Base-by-base conservation (phyloP, 1,140 invertebrate genomes). In the Trigoniulus corallinus region DNA sequence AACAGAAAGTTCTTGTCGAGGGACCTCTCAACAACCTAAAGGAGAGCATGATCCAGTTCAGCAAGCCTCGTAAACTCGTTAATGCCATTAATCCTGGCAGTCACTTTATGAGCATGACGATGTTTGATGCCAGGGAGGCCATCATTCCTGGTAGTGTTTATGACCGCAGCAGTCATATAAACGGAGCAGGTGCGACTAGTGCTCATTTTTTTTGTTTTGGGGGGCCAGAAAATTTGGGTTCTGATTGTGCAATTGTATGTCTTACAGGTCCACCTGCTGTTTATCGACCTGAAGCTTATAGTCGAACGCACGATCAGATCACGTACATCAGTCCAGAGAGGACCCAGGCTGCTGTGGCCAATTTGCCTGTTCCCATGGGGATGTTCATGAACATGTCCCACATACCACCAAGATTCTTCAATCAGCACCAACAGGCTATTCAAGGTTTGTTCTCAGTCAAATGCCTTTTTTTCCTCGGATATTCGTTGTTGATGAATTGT, bases 11-110 rank as follows among this genome's bases (percentile, higher is more conserved):
- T 26, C 70, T 99, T 2, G 94, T 98, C 0, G 96, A 99, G 71
- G 96, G 96, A 1, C 93, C 95, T 0, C 68, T 99, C 10, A 97
- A 89, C 53, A 98, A 98, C 68, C 70, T 99, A 1, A 97, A 97
- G 64, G 89, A 97, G 63, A 93, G 88, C 0, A 77, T 89, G 62
- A 94, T 98, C 43, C 91, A 94, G 63, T 95, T 99, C 64, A 86
- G 89, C 7, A 98, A 97, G 67, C 93, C 94, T 4, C 91, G 93
- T 64, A 92, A 94, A 63, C 71, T 98, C 25, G 78, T 93, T 1
- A 96, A 97, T 67, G 78, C 84, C 1, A 76, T 85, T 23, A 97
- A 97, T 68, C 92, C 93, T 1, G 94, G 92, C 1, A 88, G 87
- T 1, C 88, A 95, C 61, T 97, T 96, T 60, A 96, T 96, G 92